These are phyloP conservation scores for Tenebrosternarchus preto DNA, from an alignment of 2,113 vertebrate genomes.

Conservation along the genomic window DNA sequence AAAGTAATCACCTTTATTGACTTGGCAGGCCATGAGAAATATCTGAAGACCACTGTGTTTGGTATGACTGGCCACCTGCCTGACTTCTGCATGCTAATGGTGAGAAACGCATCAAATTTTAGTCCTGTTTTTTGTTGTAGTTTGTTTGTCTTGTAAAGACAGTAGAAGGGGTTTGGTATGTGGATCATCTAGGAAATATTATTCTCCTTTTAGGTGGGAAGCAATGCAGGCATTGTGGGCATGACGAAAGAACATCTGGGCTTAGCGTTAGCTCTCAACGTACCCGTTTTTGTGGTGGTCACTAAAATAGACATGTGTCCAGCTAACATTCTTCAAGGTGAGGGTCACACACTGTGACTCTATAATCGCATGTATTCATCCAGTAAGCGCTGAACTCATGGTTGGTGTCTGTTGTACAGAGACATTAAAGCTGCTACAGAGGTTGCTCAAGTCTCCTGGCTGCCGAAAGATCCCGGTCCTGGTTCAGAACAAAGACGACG, in stretches of 20 bases:
- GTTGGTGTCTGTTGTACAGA: conserved; percentile 72
- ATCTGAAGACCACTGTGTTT: conserved; percentile 97
- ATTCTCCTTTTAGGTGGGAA: conserved; percentile 84
- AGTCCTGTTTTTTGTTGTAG: too few species aligned
- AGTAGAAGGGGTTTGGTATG: background rate
- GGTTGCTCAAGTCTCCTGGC: conserved; percentile 95
- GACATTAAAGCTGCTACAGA: conserved; percentile 95
- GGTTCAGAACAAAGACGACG: conserved; percentile 96
- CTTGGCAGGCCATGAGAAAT: conserved; percentile 95
- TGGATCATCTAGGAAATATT: too few species aligned
- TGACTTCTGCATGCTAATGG: conserved; percentile 99
- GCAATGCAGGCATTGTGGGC: conserved; percentile 96
- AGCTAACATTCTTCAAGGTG: conserved; percentile 97
- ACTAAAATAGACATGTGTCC: conserved; percentile 99
- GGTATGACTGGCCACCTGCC: conserved; percentile 98
- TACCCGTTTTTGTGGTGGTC: conserved; percentile 97
- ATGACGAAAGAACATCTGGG: conserved; percentile 99
- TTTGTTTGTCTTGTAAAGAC: background rate
- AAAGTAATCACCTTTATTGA: conserved; percentile 99
- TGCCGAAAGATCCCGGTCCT: conserved; percentile 98
- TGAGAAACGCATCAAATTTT: conserved; percentile 63
- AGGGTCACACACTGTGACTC: conserved; percentile 43
- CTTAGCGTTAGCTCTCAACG: conserved; percentile 92
- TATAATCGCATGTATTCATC: background rate
- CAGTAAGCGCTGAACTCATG: background rate